A percentile compares a stretch with the other conserved stretches of the same genome.
phyloP scores from a whole-genome alignment of 37 sponge, comb jelly and placozoan species.

The Cladorhizidae sp. region DNA sequence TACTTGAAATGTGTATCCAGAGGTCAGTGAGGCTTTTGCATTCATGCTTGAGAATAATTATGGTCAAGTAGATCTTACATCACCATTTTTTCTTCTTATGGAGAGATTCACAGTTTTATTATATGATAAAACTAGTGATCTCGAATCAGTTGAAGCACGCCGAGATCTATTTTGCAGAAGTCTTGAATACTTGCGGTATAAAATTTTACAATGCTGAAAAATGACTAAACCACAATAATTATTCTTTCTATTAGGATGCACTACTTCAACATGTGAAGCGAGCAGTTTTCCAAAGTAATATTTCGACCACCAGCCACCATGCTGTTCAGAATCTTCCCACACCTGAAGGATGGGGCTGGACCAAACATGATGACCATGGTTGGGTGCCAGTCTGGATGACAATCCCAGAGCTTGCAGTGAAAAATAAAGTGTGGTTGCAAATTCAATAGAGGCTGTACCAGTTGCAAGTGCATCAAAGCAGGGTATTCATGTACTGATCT shows the following conservation, averaged over 20 bases:
- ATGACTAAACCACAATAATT: no score
- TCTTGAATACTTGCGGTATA: background rate
- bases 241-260: background rate
- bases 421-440: constrained; percentile 3
- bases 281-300: background rate
- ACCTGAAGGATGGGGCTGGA: background rate
- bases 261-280: constrained; percentile 3
- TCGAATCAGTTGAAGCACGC: background rate
- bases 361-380: no score
- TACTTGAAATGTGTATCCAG: no score
- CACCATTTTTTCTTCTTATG: no score
- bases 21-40: no score
- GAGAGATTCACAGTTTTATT: constrained; percentile 24
- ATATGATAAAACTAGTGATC: constrained; percentile 19
- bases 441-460: no score
- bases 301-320: background rate
- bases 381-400: no score
- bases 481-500: constrained; percentile 5
- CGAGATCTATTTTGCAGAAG: background rate
- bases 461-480: constrained; percentile 1
- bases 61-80: no score
- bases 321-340: background rate
- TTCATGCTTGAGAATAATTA: no score
- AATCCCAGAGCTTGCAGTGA: background rate
- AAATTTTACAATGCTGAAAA: no score